These are phyloP conservation scores for Crocuta crocuta DNA, from an alignment of 2,113 vertebrate genomes.

Conservation along the genomic window DNA sequence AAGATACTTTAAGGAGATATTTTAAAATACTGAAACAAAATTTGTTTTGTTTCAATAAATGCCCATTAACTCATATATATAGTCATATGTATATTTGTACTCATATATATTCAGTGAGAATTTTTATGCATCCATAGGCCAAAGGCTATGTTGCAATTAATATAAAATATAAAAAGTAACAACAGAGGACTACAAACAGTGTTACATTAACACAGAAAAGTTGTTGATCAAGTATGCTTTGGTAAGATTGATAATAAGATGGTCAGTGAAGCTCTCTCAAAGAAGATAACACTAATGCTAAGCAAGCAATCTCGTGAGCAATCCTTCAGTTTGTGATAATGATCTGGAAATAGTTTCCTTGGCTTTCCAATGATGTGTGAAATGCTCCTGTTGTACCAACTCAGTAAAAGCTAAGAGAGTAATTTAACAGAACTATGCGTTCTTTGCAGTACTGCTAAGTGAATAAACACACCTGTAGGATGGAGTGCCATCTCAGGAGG, in stretches of 20 bases:
- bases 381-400: neutral
- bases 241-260: neutral
- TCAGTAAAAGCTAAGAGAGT: slow-evolving; percentile 30
- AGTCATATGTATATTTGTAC: neutral
- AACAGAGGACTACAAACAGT: neutral
- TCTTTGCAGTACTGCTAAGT: neutral
- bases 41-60: neutral
- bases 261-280: slow-evolving; percentile 28
- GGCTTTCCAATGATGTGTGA: slow-evolving; percentile 47
- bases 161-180: neutral
- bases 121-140: neutral
- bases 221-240: neutral
- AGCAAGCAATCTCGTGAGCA: slow-evolving; percentile 43
- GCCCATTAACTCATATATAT: neutral
- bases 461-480: neutral
- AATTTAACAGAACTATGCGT: neutral
- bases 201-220: neutral
- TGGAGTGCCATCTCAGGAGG: neutral
- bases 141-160: neutral
- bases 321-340: slow-evolving; percentile 47
- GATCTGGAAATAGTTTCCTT: slow-evolving; percentile 52
- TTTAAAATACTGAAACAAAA: neutral
- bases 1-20: neutral
- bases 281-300: slow-evolving; percentile 33
- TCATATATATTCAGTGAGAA: neutral